phyloP scores from a whole-genome alignment of 2,113 vertebrate species.

The Anarhynchus alexandrinus region DNA sequence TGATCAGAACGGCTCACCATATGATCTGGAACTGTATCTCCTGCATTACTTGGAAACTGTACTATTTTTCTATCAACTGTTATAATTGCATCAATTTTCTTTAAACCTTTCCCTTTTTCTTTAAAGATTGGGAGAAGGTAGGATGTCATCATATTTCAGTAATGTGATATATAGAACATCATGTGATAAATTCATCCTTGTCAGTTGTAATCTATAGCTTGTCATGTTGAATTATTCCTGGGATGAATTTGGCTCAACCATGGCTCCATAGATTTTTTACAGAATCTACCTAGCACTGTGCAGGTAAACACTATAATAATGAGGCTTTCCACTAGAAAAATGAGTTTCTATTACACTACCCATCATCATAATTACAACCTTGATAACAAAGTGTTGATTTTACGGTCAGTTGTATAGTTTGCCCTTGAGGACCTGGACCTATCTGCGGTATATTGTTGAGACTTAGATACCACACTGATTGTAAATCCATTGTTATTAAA shows the following conservation, averaged over 20 bases:
- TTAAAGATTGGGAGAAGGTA: not conserved
- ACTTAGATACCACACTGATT: not conserved
- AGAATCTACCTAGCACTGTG: not conserved
- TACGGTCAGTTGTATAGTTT: slow-evolving; percentile 16
- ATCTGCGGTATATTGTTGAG: not conserved
- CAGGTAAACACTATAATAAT: slow-evolving; percentile 50
- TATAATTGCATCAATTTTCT: not conserved
- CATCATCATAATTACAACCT: slow-evolving; percentile 29
- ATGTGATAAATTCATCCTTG: not conserved
- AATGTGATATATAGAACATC: not conserved
- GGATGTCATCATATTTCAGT: not conserved
- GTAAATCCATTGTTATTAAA: not conserved
- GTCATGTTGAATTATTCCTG: not conserved
- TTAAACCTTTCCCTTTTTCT: not conserved
- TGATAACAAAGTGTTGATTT: not conserved
- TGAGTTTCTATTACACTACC: slow-evolving; percentile 17
- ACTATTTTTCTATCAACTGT: not conserved
- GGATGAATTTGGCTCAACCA: not conserved
- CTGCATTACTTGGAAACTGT: not conserved
- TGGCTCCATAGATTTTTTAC: not conserved
- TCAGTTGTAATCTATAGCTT: not conserved
- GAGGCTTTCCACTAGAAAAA: slow-evolving; percentile 47
- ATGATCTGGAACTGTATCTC: not conserved
- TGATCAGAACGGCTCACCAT: not conserved
- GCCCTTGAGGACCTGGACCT: not conserved